Evolutionary conservation across 2,888 invertebrate genomes (phyloP), one percentile per base, ranked within the genome.

Genomic region (Automeris io): DNA sequence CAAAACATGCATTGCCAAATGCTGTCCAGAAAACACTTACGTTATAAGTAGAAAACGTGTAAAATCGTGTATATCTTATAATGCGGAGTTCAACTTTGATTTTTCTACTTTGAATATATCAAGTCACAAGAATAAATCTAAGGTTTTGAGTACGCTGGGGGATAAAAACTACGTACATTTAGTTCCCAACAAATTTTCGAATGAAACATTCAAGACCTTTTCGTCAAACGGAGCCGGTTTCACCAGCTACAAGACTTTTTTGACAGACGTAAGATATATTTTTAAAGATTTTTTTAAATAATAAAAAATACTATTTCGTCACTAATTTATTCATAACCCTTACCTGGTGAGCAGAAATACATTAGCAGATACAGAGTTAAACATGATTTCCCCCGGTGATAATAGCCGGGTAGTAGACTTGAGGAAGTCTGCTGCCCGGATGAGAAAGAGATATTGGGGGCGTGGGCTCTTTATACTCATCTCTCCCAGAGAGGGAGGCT

Each of bases 1-100:
- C 7, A 33, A 38, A 6, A 9, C 13, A 2, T 38, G 25, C 21
- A 32, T 38, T 13, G 19, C 23, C 3, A 38, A 38, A 33, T 38
- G 38, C 12, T 38, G 38, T n/a, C 38, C 38, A 1, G 3, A 12
- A 5, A 24, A 24, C 3, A 11, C 12, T 18, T 26, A 19, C 3
- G 38, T 38, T 9, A 3, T 18, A 8, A 6, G 7, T 5, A 26
- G 5, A 7, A 19, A 25, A 19, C 7, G 33, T 33, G 12, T 12
- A 2, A 19, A 19, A 24, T 0, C 25, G 7, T 33, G 38, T 12
- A 2, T 9, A 3, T 8, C 33, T 25, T 21, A 38, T 11, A 18
- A 18, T 4, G 3, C 9, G 2, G 32, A 32, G 8, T 23, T 8
- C 8, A 33, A 33, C 4, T 25, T 38, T 19, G 33, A 38, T 25